Percentiles rank a stretch among this genome's conserved stretches.
Conservation (phyloP, 2,888 invertebrate genomes). For the Napeogenes inachia region DNA sequence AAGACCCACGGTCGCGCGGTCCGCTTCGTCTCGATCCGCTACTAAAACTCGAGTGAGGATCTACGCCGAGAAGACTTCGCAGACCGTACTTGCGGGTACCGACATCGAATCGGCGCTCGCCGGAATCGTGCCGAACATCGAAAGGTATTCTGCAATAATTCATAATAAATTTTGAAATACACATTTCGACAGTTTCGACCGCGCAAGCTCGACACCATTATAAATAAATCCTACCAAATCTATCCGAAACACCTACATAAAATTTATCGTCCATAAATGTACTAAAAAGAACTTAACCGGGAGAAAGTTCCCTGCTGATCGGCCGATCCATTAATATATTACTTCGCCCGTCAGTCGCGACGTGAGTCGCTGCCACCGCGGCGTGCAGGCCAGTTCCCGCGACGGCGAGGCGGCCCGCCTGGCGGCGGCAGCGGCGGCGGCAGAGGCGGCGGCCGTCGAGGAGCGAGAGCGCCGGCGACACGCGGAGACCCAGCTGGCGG, state of each 20-base stretch:
- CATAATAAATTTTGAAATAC: background rate
- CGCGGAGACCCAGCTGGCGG: conserved; percentile 79
- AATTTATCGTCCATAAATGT: too few species aligned
- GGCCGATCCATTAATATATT: too few species aligned
- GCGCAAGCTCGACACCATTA: background rate
- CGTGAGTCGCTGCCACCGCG: conserved; percentile 73
- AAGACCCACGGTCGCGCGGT: conserved; percentile 61
- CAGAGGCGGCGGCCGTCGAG: conserved; percentile 79
- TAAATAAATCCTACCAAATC: background rate
- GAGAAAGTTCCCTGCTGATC: too few species aligned
- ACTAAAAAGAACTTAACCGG: too few species aligned
- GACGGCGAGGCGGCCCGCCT: conserved; percentile 81
- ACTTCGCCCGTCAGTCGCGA: conserved; percentile 32
- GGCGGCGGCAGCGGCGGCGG: conserved; percentile 75
- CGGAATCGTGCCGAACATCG: conserved; percentile 75
- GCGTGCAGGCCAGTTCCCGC: conserved; percentile 81
- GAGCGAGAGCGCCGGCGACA: conserved; percentile 77
- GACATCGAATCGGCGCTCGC: conserved; percentile 85
- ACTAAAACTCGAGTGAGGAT: conserved; percentile 78
- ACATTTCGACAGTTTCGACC: background rate
- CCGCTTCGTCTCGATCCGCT: conserved; percentile 59
- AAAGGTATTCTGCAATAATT: conserved; percentile 46
- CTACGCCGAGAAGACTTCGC: conserved; percentile 87
- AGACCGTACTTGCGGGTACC: conserved; percentile 84
- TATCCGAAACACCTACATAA: too few species aligned